Conservation (phyloP, 2,888 invertebrate genomes). For the Allolobophora icterica region DNA sequence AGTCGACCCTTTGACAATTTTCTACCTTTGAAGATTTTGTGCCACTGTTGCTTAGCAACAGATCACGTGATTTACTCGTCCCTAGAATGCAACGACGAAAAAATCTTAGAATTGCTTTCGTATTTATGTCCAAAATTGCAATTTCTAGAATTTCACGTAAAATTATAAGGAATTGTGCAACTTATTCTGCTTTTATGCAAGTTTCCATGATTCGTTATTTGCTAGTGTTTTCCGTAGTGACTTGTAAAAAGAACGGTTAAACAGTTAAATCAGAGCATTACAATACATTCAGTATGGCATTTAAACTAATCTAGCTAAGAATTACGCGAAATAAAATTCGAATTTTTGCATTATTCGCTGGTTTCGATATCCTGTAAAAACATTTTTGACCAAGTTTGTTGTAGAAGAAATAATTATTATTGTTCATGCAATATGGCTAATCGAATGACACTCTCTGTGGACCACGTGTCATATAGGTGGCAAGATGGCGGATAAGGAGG, state of each 20-base stretch:
- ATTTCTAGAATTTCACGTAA: background rate
- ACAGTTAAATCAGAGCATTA: too few species aligned
- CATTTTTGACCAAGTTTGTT: too few species aligned
- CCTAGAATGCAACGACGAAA: background rate
- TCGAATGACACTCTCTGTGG: background rate
- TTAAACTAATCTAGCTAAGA: background rate
- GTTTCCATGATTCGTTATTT: background rate
- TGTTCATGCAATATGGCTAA: too few species aligned
- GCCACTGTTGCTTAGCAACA: background rate
- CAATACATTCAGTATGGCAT: background rate
- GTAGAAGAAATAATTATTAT: too few species aligned
- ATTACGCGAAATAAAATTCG: background rate
- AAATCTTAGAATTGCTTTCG: background rate
- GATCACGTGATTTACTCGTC: background rate
- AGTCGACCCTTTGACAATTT: background rate
- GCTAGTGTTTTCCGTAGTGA: background rate
- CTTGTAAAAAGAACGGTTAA: background rate
- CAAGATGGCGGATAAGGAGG: slow-evolving; percentile 26
- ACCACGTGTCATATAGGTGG: slow-evolving; percentile 14
- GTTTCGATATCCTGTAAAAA: too few species aligned
- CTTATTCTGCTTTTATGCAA: background rate
- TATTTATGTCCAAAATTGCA: background rate
- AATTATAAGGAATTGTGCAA: background rate
- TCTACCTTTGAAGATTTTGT: background rate
- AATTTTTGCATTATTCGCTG: too few species aligned